phyloP scores from a whole-genome alignment of 2,797 vertebrate species.

The Gymnoscopelus microlampas region DNA sequence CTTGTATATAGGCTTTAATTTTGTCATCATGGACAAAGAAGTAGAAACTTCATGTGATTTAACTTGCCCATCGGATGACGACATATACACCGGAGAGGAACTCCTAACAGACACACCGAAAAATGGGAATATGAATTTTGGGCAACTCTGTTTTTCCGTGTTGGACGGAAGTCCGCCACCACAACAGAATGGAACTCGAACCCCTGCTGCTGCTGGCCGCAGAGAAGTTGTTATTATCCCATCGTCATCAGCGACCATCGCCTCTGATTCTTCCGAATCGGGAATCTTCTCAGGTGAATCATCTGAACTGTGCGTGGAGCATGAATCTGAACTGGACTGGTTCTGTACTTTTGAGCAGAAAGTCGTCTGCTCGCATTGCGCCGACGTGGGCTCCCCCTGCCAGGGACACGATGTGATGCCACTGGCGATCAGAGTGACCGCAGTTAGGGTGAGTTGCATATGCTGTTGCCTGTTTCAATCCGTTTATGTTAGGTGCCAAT shows the following conservation, averaged over 20 bases:
- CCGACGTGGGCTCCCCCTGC: constrained; percentile 74
- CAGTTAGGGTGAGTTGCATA: constrained; percentile 78
- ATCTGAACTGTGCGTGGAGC: constrained; percentile 71
- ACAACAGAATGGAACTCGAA: constrained; percentile 3
- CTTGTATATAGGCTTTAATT: not conserved
- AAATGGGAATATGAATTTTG: constrained; percentile 19
- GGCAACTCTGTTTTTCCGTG: constrained; percentile 61
- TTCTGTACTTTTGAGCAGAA: constrained; percentile 85
- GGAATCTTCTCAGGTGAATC: constrained; percentile 63
- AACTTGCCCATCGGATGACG: constrained; percentile 57
- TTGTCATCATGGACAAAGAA: constrained; percentile 68
- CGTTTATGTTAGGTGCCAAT: too few relatives aligned
- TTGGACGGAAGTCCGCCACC: constrained; percentile 23
- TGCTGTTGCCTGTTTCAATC: too few relatives aligned
- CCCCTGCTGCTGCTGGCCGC: too few relatives aligned
- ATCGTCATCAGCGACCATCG: constrained; percentile 9
- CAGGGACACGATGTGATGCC: constrained; percentile 79
- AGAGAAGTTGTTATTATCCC: too few relatives aligned
- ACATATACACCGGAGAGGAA: constrained; percentile 24
- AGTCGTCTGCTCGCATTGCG: constrained; percentile 81
- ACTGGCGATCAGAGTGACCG: constrained; percentile 78
- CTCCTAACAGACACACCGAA: not conserved
- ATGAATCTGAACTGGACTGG: constrained; percentile 77
- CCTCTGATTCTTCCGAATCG: constrained; percentile 59
- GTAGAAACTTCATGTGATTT: constrained; percentile 58